These are phyloP conservation scores for Trissolcus brochymenae DNA, from an alignment of 2,888 invertebrate genomes.

Conservation along the genomic window DNA sequence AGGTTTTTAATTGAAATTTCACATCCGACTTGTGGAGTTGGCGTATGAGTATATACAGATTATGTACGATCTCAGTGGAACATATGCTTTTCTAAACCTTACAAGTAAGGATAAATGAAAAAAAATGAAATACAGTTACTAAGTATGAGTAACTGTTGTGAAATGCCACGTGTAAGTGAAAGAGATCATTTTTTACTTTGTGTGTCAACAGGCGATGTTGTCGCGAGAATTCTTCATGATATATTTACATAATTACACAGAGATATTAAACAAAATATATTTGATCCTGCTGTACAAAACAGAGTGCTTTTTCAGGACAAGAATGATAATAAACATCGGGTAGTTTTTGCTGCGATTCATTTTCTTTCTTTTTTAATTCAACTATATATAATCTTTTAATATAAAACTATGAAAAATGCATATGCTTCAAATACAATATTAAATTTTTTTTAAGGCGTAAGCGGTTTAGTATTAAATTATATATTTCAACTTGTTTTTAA, in stretches of 20 bases:
- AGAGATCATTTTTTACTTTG: conserved; percentile 19
- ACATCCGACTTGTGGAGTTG: not conserved
- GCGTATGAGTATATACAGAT: too few species aligned
- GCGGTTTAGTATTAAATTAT: too few species aligned
- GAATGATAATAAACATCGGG: conserved; percentile 7
- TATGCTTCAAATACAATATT: too few species aligned
- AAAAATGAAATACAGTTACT: too few species aligned
- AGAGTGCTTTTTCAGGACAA: conserved; percentile 18
- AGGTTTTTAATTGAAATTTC: conserved; percentile 8
- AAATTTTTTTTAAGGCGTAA: too few species aligned
- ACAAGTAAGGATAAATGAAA: too few species aligned
- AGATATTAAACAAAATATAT: conserved; percentile 31
- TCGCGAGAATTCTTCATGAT: conserved; percentile 28
- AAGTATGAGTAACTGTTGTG: not conserved
- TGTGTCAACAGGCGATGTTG: conserved; percentile 9
- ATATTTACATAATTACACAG: conserved; percentile 36
- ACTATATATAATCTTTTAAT: conserved; percentile 4
- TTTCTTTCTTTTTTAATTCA: not conserved
- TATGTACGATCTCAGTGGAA: too few species aligned
- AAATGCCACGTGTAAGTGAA: not conserved
- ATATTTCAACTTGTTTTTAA: too few species aligned
- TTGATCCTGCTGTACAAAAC: conserved; percentile 6
- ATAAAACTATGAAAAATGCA: too few species aligned
- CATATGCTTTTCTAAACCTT: too few species aligned
- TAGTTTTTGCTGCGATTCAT: too few species aligned